Evolutionary conservation across 2,797 vertebrate genomes (phyloP), one percentile per base, ranked within the genome.

Genomic region (Coccyzus lansbergi): DNA sequence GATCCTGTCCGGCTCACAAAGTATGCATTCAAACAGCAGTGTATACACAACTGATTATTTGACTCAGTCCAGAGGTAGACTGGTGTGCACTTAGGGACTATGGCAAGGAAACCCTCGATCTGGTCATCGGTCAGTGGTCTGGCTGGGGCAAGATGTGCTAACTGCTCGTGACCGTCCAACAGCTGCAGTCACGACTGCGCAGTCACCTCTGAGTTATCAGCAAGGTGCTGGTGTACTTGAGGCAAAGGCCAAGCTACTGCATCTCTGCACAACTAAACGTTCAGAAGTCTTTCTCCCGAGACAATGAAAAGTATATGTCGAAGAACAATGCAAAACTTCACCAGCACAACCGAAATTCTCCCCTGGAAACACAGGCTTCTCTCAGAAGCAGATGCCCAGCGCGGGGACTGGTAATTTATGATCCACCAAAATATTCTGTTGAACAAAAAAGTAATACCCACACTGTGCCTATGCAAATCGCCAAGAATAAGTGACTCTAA

Each of bases 161-260:
- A 96, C 94, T 96, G 88, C 28, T 91, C 72, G 60, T 15, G 42
- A 63, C 72, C 71, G 9, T 78, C 92, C 87, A 96, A 91, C 71
- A 91, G 88, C 91, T 84, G 82, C 24, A 83, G 86, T 82, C 89
- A 82, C 29, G 85, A 94, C 42, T 89, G 72, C 62, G 79, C 83
- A 94, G 91, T 96, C 81, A 48, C 20, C 62, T 80, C 90, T 77
- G 95, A 95, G 94, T 97, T 93, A 94, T 94, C 95, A 96, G 85
- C 90, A 81, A 97, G 75, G 92, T 83, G 86, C 76, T 58, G 65
- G 86, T 91, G 84, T 74, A 93, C 74, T 58, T 92, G 81, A 95
- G 95, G 95, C 71, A 75, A 76, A 96, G 86, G 59, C 52, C 75
- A 93, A 96, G 83, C 65, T 64, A 59, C 63, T 83, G 62, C 31